A percentile compares a stretch with the other conserved stretches of the same genome.
phyloP scores from a whole-genome alignment of 2,888 invertebrate species.

The Teleiodes luculella region DNA sequence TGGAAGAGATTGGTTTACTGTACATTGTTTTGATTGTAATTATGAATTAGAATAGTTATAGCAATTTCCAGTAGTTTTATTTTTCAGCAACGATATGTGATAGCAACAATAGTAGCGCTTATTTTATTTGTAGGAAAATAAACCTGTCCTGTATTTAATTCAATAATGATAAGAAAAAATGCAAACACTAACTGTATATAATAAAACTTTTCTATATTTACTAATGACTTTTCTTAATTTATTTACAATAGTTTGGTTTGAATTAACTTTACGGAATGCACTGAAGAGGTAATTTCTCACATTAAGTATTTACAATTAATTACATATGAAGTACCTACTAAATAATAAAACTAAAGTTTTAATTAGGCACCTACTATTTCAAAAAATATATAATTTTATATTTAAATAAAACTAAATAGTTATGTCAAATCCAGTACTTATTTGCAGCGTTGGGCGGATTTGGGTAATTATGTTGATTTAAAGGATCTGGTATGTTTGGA shows the following conservation, averaged over 20 bases:
- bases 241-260: slow-evolving; percentile 70
- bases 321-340: no score
- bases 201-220: slow-evolving; percentile 32
- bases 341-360: slow-evolving; percentile 1
- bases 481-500: slow-evolving; percentile 65
- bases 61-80: slow-evolving; percentile 8
- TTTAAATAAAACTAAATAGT: not conserved
- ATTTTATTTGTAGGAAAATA: not conserved
- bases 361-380: not conserved
- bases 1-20: not conserved
- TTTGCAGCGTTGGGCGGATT: slow-evolving; percentile 64
- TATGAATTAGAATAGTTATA: not conserved
- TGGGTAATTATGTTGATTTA: slow-evolving; percentile 68
- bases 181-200: slow-evolving; percentile 7
- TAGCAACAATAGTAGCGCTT: no score
- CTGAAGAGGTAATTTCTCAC: slow-evolving; percentile 65
- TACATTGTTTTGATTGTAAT: not conserved
- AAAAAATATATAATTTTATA: not conserved
- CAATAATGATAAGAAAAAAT: not conserved
- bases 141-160: not conserved
- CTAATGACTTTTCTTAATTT: slow-evolving; percentile 67
- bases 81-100: not conserved
- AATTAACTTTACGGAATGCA: slow-evolving; percentile 63
- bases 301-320: slow-evolving; percentile 30
- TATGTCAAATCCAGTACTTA: slow-evolving; percentile 74